phyloP scores from a whole-genome alignment of 1,140 invertebrate genomes.

The Hycleus cichorii region DNA sequence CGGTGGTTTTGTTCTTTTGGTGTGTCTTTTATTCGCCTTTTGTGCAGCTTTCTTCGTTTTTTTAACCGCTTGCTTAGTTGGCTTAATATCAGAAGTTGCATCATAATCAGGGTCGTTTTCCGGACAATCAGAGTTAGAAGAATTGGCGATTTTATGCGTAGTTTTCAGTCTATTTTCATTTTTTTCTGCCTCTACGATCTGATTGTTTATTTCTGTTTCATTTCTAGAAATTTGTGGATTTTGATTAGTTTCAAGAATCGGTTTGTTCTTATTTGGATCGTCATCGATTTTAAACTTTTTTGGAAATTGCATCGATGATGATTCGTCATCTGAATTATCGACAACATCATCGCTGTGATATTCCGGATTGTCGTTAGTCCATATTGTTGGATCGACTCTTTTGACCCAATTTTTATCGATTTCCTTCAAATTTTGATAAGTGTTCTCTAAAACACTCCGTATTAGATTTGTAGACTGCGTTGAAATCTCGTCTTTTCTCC shows the following conservation, averaged over 20 bases:
- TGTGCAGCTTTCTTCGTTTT: slow-evolving; percentile 9
- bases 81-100: background rate
- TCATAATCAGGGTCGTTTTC: slow-evolving; percentile 27
- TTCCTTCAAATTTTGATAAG: slow-evolving; percentile 19
- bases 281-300: slow-evolving; percentile 33
- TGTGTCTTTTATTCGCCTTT: background rate
- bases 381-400: slow-evolving; percentile 19
- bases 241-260: too few relatives aligned
- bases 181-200: background rate
- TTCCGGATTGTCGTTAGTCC: slow-evolving; percentile 7
- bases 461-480: slow-evolving; percentile 41
- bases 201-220: background rate
- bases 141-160: background rate
- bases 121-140: slow-evolving; percentile 23
- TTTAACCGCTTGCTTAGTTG: background rate
- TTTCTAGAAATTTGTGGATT: background rate
- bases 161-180: background rate
- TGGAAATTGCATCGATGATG: slow-evolving; percentile 4
- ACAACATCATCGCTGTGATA: slow-evolving; percentile 50
- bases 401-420: slow-evolving; percentile 38
- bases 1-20: background rate
- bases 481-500: slow-evolving; percentile 14
- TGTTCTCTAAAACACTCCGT: slow-evolving; percentile 34
- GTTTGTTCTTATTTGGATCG: background rate
- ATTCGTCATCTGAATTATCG: slow-evolving; percentile 57